Conservation (phyloP, 2,888 invertebrate species). For the Clunio marinus region DNA sequence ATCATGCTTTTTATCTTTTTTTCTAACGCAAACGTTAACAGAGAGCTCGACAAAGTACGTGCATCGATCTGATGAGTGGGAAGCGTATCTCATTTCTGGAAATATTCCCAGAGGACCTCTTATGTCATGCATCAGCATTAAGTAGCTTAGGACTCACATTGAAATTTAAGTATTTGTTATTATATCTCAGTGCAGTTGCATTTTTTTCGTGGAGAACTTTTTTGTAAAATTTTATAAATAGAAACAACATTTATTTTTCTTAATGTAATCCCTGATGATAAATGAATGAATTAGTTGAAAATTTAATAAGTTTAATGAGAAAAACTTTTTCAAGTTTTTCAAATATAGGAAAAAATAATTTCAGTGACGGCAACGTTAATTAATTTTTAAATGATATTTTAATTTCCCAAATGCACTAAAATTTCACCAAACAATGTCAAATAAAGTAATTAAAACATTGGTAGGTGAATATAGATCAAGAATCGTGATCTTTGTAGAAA, state of each 20-base stretch:
- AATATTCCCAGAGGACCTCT: slow-evolving; percentile 71
- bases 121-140: slow-evolving; percentile 81
- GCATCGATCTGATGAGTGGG: slow-evolving; percentile 62
- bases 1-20: background rate
- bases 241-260: too few species aligned
- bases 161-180: slow-evolving; percentile 27
- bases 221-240: slow-evolving; percentile 9
- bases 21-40: slow-evolving; percentile 41
- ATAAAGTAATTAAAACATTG: too few species aligned
- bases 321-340: background rate
- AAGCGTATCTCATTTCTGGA: slow-evolving; percentile 65
- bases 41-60: slow-evolving; percentile 64
- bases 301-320: background rate
- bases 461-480: too few species aligned
- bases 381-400: too few species aligned
- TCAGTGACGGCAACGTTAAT: too few species aligned
- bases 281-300: background rate
- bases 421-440: too few species aligned
- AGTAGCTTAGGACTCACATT: slow-evolving; percentile 57
- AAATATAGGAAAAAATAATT: too few species aligned
- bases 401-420: too few species aligned
- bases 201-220: slow-evolving; percentile 16
- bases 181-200: slow-evolving; percentile 17
- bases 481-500: too few species aligned
- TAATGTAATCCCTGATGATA: background rate